Base-by-base conservation (phyloP, 2,888 invertebrate genomes). In the Trissolcus japonicus region DNA sequence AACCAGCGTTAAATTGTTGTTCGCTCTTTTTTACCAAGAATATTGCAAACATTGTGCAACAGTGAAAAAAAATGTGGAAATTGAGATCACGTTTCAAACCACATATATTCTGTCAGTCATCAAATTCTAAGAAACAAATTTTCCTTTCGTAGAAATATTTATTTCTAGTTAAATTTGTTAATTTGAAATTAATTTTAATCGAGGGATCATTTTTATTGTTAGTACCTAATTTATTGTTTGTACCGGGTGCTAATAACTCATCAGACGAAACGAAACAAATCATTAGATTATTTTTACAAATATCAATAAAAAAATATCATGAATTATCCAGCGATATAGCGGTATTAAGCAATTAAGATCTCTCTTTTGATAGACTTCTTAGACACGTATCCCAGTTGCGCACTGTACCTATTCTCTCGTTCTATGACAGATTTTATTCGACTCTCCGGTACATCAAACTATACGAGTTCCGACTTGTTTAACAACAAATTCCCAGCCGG, bases 321-420 rank as follows among this genome's bases (percentile, higher is more conserved):
- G 69, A 69, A 76, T 76, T 76, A 76, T 65, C 69, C 76, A 69
- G 66, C 61, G 69, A 60, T 77, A 35, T 75, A 77, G 77, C 77
- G 77, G 77, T 77, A 73, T 73, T 63, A 46, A 69, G 69, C 46
- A 66, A 78, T 78, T 74, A 78, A 78, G 78, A 78, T 78, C 69
- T 61, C 59, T 62, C 62, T 53, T 78, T 69, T 69, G 77, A 78
- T 77, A 78, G 73, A 78, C 73, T 65, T 78, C 72, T 73, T 60
- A 69, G 68, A 57, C 56, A 66, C 54, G 66, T 69, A 78, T 73
- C 74, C 78, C 57, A 71, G 69, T 74, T 78, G 66, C 66, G 66
- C 65, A 74, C 35, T 69, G 61, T 76, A 76, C 61, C 61, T 68
- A 57, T 66, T 66, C 65, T 76, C 65, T 13, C 51, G 43, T 9